phyloP scores from a whole-genome alignment of 2,113 vertebrate species.

The Tyto alba region DNA sequence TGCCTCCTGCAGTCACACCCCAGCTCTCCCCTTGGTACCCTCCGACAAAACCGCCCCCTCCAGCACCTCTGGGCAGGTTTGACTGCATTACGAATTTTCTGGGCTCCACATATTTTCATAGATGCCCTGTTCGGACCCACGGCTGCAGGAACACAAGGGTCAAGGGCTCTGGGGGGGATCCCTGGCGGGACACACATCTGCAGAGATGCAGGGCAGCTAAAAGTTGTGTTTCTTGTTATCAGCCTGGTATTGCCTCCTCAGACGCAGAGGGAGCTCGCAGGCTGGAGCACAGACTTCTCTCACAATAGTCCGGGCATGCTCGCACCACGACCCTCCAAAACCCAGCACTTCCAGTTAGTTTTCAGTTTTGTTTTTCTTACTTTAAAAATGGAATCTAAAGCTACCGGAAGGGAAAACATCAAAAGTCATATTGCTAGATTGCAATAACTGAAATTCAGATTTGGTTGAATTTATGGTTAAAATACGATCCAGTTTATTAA shows the following conservation, averaged over 20 bases:
- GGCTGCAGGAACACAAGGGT: accelerated
- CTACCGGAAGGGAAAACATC: neutral
- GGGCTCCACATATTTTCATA: too few species aligned
- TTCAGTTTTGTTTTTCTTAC: neutral
- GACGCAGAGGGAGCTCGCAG: neutral
- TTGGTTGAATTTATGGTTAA: neutral
- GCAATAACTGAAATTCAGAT: neutral
- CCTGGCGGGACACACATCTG: too few species aligned
- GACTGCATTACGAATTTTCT: neutral
- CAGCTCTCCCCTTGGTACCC: neutral
- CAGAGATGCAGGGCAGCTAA: accelerated
- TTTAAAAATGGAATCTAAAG: neutral
- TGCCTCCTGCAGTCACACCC: too few species aligned
- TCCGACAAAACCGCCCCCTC: neutral
- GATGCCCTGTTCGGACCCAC: accelerated
- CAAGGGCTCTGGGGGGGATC: neutral
- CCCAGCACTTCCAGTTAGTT: neutral
- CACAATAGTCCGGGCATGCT: neutral
- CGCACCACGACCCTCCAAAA: neutral
- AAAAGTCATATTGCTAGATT: neutral
- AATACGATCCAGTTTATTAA: neutral
- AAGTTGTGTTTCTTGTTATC: neutral
- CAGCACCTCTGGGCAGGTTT: neutral
- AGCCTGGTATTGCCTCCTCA: neutral
- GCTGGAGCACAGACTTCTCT: neutral